A percentile compares a stretch with the other conserved stretches of the same genome.
phyloP scores from a whole-genome alignment of 1,140 invertebrate species.

The Triops longicaudatus region DNA sequence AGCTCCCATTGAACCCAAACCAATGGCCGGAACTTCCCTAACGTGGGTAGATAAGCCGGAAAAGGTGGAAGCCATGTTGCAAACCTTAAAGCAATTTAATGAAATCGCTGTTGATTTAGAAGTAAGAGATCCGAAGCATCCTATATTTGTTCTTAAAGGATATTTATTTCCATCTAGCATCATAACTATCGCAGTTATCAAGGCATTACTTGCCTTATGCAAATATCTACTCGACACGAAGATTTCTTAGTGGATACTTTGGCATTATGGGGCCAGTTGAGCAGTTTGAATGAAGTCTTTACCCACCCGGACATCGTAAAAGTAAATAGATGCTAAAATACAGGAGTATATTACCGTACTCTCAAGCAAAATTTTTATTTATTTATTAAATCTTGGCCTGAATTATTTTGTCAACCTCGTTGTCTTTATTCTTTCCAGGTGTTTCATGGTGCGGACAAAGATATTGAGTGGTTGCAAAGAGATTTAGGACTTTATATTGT shows the following conservation, averaged over 20 bases:
- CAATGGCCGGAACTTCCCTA: slow-evolving; percentile 55
- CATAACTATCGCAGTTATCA: slow-evolving; percentile 73
- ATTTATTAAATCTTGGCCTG: too few species aligned
- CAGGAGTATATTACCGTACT: not conserved
- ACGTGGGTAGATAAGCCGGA: slow-evolving; percentile 57
- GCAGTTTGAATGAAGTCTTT: slow-evolving; percentile 81
- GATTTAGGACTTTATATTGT: slow-evolving; percentile 93
- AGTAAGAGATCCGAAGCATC: too few species aligned
- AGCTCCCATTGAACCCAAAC: slow-evolving; percentile 34
- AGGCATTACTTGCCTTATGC: slow-evolving; percentile 86
- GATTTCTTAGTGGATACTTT: slow-evolving; percentile 93
- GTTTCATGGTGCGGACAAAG: slow-evolving; percentile 83
- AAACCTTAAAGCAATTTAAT: slow-evolving; percentile 53
- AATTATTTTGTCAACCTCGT: too few species aligned
- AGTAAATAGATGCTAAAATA: slow-evolving; percentile 46
- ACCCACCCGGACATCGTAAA: slow-evolving; percentile 86
- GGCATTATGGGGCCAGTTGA: slow-evolving; percentile 66
- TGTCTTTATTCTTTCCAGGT: slow-evolving; percentile 47
- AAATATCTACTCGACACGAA: slow-evolving; percentile 75
- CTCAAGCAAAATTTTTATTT: not conserved
- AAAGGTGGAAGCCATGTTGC: slow-evolving; percentile 55
- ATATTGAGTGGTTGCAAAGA: slow-evolving; percentile 89
- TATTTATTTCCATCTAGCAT: slow-evolving; percentile 45
- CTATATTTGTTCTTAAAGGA: too few species aligned
- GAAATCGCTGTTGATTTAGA: slow-evolving; percentile 84